Base-by-base conservation (phyloP, 2,888 invertebrate genomes). In the Thymelicus lineola region DNA sequence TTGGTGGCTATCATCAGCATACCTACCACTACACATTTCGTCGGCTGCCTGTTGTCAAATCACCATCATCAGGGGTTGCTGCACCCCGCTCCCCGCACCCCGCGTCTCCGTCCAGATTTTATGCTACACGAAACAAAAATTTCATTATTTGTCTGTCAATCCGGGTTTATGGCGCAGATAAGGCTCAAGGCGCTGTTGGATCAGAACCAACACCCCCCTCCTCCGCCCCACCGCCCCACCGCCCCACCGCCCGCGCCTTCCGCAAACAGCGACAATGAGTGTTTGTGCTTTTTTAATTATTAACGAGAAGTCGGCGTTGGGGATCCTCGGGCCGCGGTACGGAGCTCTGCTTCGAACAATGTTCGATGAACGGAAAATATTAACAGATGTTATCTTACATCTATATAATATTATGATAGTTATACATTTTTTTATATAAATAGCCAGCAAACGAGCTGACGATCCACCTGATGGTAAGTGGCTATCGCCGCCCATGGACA, bases 271-370 rank as follows among this genome's bases (percentile, higher is more conserved):
- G 64, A 64, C 72, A 71, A 69, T 70, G 71, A 71, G 71, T 72
- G 63, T 74, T 71, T 73, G 72, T 64, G 57, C 50, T 66, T 70
- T 73, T 74, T 73, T 73, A 73, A 75, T 73, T 75, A 71, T 55
- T 68, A 65, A 65, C 68, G 14, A 69, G 68, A 71, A 68, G 60
- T 55, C 48, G 20, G 38, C 17, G 63, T 70, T 72, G 66, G 58
- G 66, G 66, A 62, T 66, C 72, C 68, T 67, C 53, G 12, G 12
- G 53, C 15, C 2, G 15, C 2, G 14, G 50, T n/a, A 15, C 3
- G 50, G 17, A 50, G 15, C 50, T 0, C 20, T 20, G 20, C 28
- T 28, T 3, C 4, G 28, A 28, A 28, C 3, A 1, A 28, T 28
- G 28, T 28, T 28, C 28, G 5, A 28, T 28, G 28, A 28, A 3